Percentiles rank a stretch among this genome's conserved stretches.
Conservation (phyloP, 64 coral and sea anemone genomes). For the Astreopora myriophthalma region DNA sequence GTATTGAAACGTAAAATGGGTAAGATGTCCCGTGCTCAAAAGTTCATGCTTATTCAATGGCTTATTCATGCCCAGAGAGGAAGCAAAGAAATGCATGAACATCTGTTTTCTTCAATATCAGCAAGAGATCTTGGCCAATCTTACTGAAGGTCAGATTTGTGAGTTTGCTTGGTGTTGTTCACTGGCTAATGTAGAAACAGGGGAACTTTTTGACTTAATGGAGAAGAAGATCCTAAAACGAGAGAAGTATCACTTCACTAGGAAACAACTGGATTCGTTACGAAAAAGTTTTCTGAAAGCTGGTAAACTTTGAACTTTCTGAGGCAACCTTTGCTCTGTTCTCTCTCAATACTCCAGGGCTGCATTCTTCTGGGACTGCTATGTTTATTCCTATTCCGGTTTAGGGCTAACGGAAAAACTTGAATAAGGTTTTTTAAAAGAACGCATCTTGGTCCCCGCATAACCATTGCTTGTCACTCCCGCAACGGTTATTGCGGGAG, state of each 20-base stretch:
- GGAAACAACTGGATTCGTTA: neutral
- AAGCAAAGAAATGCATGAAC: neutral
- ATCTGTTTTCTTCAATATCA: neutral
- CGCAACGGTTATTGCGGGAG: too few species aligned
- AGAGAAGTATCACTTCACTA: neutral
- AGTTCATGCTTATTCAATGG: neutral
- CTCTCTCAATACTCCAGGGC: too few species aligned
- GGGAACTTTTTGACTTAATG: neutral
- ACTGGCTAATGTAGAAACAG: neutral
- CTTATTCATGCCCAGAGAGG: neutral
- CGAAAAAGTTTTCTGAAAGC: neutral
- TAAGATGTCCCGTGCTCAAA: neutral
- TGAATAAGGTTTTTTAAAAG: too few species aligned
- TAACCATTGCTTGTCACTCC: too few species aligned
- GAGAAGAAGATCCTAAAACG: neutral
- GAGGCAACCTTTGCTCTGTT: too few species aligned
- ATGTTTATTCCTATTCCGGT: too few species aligned
- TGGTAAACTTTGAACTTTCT: neutral
- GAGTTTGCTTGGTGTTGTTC: slow-evolving; percentile 7
- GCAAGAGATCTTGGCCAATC: neutral
- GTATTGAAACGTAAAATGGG: neutral
- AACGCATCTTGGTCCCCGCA: too few species aligned
- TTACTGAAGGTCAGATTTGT: neutral
- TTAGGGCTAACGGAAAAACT: too few species aligned
- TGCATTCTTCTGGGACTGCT: too few species aligned